Evolutionary conservation across 2,797 vertebrate genomes (phyloP).

Genomic region (Aeoliscus strigatus): DNA sequence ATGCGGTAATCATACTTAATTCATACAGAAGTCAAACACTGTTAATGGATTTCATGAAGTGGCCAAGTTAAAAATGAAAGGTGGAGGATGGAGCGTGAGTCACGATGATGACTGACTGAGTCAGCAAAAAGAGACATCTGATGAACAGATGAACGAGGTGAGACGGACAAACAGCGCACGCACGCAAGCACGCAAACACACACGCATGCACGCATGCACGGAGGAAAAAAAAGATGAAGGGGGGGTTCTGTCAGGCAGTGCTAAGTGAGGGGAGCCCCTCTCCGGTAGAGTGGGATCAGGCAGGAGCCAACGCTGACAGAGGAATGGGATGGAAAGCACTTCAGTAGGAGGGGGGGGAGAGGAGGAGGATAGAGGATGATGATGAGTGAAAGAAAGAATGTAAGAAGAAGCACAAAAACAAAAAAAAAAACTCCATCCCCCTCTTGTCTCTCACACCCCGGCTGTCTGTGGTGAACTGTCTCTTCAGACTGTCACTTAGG

Average conservation of each 20-base stretch:
- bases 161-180: constrained; percentile 4
- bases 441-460: constrained; percentile 36
- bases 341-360: neutral
- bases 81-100: neutral
- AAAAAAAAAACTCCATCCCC: too few species aligned
- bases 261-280: constrained; percentile 41
- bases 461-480: constrained; percentile 36
- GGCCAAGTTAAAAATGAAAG: constrained; percentile 7
- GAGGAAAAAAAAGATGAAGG: constrained; percentile 30
- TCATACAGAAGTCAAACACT: neutral
- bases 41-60: constrained; percentile 6
- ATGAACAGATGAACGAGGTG: constrained; percentile 17
- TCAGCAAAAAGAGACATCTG: constrained; percentile 23
- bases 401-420: neutral
- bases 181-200: neutral
- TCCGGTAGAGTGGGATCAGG: constrained; percentile 35
- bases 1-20: neutral
- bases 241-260: constrained; percentile 42
- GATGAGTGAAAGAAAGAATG: constrained; percentile 3
- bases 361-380: neutral
- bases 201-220: neutral
- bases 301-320: constrained; percentile 41
- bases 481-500: constrained; percentile 37
- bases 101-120: constrained; percentile 15
- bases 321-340: constrained; percentile 32